Evolutionary conservation across 2,797 vertebrate species (phyloP).

Genomic region (Notolepis coatsorum): DNA sequence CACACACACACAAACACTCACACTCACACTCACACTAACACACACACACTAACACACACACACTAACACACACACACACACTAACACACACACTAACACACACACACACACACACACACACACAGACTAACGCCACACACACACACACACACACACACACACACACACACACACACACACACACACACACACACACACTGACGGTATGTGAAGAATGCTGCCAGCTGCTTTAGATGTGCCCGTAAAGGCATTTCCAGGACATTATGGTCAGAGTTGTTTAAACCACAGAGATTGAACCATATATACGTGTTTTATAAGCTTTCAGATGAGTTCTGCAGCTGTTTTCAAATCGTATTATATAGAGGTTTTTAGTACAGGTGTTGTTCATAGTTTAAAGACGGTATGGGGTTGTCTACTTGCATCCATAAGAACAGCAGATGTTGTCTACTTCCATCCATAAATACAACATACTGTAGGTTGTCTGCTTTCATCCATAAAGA

Average conservation of each 20-base stretch:
- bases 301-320: too few species aligned
- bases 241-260: conserved; percentile 10
- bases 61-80: not conserved
- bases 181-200: conserved; percentile 34
- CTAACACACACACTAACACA: not conserved
- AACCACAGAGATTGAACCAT: too few species aligned
- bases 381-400: too few species aligned
- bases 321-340: too few species aligned
- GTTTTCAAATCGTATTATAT: too few species aligned
- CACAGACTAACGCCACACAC: not conserved
- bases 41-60: not conserved
- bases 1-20: not conserved
- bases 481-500: too few species aligned
- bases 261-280: conserved; percentile 10
- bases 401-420: too few species aligned
- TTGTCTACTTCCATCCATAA: too few species aligned
- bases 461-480: too few species aligned
- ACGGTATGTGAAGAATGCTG: conserved; percentile 56
- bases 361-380: too few species aligned
- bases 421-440: too few species aligned
- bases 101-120: conserved; percentile 9
- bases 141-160: not conserved
- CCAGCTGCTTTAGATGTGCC: conserved; percentile 59
- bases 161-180: not conserved
- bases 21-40: conserved; percentile 34